Evolutionary conservation across 2,888 invertebrate genomes (phyloP).

Genomic region (Eupelmus urozonus): DNA sequence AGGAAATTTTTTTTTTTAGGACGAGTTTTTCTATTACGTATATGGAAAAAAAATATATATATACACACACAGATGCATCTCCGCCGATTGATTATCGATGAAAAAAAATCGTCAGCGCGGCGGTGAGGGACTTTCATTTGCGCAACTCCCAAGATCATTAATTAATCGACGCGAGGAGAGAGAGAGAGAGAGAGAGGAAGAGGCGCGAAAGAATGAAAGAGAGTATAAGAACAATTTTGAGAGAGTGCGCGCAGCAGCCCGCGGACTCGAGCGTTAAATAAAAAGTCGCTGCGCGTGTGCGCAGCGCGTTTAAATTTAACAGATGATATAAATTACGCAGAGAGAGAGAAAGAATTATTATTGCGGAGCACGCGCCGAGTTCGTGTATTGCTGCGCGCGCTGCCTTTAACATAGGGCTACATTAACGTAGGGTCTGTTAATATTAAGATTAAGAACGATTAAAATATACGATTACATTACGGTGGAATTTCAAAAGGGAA

Average conservation of each 20-base stretch:
- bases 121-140: constrained; percentile 47
- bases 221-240: constrained; percentile 25
- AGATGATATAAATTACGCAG: neutral
- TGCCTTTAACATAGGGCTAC: constrained; percentile 64
- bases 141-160: constrained; percentile 2
- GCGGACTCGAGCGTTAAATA: no score
- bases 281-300: no score
- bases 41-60: neutral
- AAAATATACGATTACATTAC: constrained; percentile 63
- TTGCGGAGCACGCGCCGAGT: constrained; percentile 11
- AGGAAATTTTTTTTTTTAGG: constrained; percentile 35
- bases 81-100: constrained; percentile 44
- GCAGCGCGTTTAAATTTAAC: no score
- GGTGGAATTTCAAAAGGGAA: constrained; percentile 69
- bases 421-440: constrained; percentile 69
- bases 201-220: constrained; percentile 12
- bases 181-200: constrained; percentile 42
- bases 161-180: constrained; percentile 47
- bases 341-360: constrained; percentile 43
- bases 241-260: constrained; percentile 54
- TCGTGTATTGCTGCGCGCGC: constrained; percentile 64
- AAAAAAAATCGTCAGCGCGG: constrained; percentile 45
- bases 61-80: constrained; percentile 35
- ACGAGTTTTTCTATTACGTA: constrained; percentile 54
- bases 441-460: constrained; percentile 69